Percentiles rank a stretch among this genome's conserved stretches.
phyloP scores from a whole-genome alignment of 2,888 invertebrate species.

The Lypha dubia region DNA sequence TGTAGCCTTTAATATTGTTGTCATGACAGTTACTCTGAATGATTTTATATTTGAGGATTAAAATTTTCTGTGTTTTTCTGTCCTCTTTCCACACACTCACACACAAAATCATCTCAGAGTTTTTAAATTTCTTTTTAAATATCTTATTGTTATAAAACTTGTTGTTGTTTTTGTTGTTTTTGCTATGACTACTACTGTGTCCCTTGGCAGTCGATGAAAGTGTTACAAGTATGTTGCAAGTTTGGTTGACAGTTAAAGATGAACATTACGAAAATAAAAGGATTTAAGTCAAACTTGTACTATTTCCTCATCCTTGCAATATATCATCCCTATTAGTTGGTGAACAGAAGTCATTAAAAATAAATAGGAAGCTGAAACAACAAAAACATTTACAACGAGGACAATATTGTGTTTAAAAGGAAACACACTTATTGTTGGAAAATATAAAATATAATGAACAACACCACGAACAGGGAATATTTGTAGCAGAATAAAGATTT shows the following conservation, averaged over 20 bases:
- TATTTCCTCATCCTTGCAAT: constrained; percentile 42
- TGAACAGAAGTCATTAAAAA: constrained; percentile 69
- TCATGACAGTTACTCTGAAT: constrained; percentile 9
- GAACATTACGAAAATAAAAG: constrained; percentile 4
- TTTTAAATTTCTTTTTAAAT: constrained; percentile 39
- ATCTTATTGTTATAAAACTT: constrained; percentile 11
- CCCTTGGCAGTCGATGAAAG: neutral
- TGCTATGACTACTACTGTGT: neutral
- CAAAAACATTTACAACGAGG: constrained; percentile 19
- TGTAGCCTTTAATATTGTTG: constrained; percentile 36
- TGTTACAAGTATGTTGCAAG: neutral
- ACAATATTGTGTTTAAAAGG: constrained; percentile 1
- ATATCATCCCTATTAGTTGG: constrained; percentile 65
- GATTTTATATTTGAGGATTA: constrained; percentile 59
- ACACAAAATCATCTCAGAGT: neutral
- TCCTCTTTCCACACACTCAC: neutral
- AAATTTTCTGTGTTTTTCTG: constrained; percentile 55
- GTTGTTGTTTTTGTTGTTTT: neutral
- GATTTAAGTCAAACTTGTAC: constrained; percentile 48
- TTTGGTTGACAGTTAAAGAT: constrained; percentile 29
- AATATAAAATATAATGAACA: neutral
- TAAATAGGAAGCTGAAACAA: constrained; percentile 49
- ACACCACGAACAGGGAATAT: neutral
- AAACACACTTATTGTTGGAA: neutral
- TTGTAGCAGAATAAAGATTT: neutral